phyloP scores from a whole-genome alignment of 2,888 invertebrate species.

The Syrphus vitripennis region DNA sequence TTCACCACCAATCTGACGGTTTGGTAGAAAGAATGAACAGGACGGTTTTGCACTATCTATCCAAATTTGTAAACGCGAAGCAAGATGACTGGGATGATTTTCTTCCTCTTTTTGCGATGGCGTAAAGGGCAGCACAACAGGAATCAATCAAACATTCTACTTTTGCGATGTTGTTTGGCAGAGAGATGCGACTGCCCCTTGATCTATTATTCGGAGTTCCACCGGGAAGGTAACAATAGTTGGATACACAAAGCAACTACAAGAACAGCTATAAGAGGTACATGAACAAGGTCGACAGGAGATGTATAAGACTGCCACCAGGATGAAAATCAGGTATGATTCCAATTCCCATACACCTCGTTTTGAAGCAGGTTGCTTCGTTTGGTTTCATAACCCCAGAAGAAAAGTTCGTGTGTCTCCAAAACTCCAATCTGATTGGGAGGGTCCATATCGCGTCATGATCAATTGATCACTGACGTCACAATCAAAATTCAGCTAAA shows the following conservation, averaged over 20 bases:
- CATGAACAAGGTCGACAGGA: background rate
- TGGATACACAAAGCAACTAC: background rate
- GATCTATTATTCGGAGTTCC: background rate
- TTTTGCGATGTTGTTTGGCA: background rate
- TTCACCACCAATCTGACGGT: too few relatives aligned
- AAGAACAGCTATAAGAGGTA: background rate
- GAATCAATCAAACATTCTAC: background rate
- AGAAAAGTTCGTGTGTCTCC: too few relatives aligned
- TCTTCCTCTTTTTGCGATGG: background rate
- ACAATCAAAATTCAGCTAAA: too few relatives aligned
- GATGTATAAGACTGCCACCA: background rate
- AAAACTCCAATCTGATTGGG: too few relatives aligned
- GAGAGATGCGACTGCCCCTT: background rate
- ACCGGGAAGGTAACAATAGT: background rate
- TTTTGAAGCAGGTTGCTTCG: conserved; percentile 30
- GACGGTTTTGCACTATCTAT: background rate
- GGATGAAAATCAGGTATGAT: background rate
- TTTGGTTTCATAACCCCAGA: too few relatives aligned
- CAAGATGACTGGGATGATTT: background rate
- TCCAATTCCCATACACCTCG: background rate
- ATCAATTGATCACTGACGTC: too few relatives aligned
- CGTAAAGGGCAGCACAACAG: background rate
- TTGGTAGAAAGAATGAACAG: conserved; percentile 71
- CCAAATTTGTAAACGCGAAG: conserved; percentile 1
- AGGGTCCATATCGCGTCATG: background rate